Evolutionary conservation across 2,113 vertebrate genomes (phyloP), one percentile per base, ranked within the genome.

Genomic region (Turnix velox): DNA sequence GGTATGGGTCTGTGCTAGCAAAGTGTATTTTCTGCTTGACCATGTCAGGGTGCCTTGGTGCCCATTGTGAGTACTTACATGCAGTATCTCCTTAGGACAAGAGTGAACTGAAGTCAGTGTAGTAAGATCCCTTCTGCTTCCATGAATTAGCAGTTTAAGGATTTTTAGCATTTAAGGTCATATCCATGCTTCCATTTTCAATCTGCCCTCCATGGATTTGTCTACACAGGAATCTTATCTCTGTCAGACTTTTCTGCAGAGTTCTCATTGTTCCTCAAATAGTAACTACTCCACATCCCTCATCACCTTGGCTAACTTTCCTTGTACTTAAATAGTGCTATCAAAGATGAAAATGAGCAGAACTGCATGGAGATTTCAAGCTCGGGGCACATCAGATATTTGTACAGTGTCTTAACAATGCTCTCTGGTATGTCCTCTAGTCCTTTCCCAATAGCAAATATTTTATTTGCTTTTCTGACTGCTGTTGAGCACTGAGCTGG

Each of bases 211-310:
- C 22, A 2, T 45, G 24, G 15, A 9, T 74, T 67, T 51, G 27
- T 27, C 43, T 48, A 15, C 3, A 6, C 20, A 0, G 0, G 10
- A 22, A 4, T 9, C 12, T 25, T 45, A 52, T 24, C 7, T 67
- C 57, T n/a, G 25, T 57, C 42, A 45, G 16, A 49, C 3, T 4
- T 61, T 82, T 75, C 78, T 76, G 48, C 45, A 61, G n/a, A 75
- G 7, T 52, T 62, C 25, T 80, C 35, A 17, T 58, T 78, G 54
- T 12, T 79, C 0, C 33, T 72, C 6, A 33, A 40, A 25, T 6
- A 7, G 18, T 12, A 23, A 17, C 7, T 0, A 0, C 54, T 49
- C 30, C 37, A 73, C 6, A 42, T 24, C 12, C 8, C 2, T 67
- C 73, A 55, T 58, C 27, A 37, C 33, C 17, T n/a, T 71, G n/a